Evolutionary conservation across 2,888 invertebrate species (phyloP).

Genomic region (Drosophila leonis): DNA sequence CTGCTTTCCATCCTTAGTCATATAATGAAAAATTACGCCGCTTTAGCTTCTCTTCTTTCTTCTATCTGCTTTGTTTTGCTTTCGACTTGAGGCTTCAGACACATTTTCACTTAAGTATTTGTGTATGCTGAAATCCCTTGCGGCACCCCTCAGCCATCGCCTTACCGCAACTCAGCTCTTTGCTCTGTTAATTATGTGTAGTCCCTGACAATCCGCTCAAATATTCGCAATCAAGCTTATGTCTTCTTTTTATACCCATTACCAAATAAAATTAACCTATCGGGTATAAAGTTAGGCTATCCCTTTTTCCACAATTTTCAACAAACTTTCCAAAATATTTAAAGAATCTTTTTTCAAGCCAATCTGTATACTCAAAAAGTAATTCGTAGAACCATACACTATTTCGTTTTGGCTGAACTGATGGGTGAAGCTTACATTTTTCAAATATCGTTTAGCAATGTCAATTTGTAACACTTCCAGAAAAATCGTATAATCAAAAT

Average conservation of each 20-base stretch:
- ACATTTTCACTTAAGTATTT: slow-evolving; percentile 58
- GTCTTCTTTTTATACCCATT: slow-evolving; percentile 16
- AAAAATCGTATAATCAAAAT: too few relatives aligned
- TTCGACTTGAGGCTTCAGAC: slow-evolving; percentile 34
- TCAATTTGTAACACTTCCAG: too few relatives aligned
- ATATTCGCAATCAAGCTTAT: slow-evolving; percentile 43
- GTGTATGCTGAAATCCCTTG: slow-evolving; percentile 39
- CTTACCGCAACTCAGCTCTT: slow-evolving; percentile 22
- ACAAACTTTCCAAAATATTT: too few relatives aligned
- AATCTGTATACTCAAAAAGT: too few relatives aligned
- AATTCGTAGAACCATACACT: too few relatives aligned
- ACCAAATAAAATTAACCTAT: background rate
- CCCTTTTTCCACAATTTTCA: background rate
- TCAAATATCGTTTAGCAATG: too few relatives aligned
- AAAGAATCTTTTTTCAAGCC: too few relatives aligned
- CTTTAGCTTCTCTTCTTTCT: slow-evolving; percentile 3
- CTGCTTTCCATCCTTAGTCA: slow-evolving; percentile 7
- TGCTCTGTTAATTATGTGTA: slow-evolving; percentile 45
- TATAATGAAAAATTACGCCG: slow-evolving; percentile 71
- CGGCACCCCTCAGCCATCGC: slow-evolving; percentile 22
- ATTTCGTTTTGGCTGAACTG: background rate
- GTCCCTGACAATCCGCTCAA: slow-evolving; percentile 43
- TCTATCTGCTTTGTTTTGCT: background rate
- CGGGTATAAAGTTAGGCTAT: background rate
- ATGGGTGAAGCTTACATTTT: too few relatives aligned